A percentile compares a stretch with the other conserved stretches of the same genome.
Conservation (phyloP, 2,888 invertebrate genomes). For the Trachelus iudaicus region DNA sequence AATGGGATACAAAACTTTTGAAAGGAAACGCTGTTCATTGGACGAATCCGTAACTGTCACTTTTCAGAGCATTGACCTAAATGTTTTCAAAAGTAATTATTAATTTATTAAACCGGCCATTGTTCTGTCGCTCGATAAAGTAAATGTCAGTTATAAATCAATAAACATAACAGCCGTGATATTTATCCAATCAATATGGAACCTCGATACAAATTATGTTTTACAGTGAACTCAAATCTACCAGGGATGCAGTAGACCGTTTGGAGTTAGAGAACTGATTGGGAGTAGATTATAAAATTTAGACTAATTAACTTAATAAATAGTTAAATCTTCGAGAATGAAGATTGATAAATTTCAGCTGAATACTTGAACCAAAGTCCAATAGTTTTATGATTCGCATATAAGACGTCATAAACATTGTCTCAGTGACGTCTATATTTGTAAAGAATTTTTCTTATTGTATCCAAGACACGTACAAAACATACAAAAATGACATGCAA, state of each 20-base stretch:
- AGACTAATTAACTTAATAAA: background rate
- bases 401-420: background rate
- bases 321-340: background rate
- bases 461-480: constrained; percentile 19
- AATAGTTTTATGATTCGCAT: no score
- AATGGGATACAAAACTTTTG: background rate
- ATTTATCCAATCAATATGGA: background rate
- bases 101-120: background rate
- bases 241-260: background rate
- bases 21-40: background rate
- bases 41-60: background rate
- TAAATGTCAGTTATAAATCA: background rate
- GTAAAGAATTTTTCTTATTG: background rate
- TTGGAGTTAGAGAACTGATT: background rate
- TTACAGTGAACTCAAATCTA: no score
- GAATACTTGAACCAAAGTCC: background rate
- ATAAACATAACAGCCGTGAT: background rate
- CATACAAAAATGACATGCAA: constrained; percentile 12
- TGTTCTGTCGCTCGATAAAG: background rate
- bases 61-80: background rate
- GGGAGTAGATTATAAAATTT: background rate
- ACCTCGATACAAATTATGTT: background rate
- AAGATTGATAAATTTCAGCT: background rate
- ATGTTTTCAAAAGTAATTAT: background rate
- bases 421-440: background rate